A percentile compares a stretch with the other conserved stretches of the same genome.
phyloP scores from a whole-genome alignment of 2,797 vertebrate species.

The Gymnodraco acuticeps region DNA sequence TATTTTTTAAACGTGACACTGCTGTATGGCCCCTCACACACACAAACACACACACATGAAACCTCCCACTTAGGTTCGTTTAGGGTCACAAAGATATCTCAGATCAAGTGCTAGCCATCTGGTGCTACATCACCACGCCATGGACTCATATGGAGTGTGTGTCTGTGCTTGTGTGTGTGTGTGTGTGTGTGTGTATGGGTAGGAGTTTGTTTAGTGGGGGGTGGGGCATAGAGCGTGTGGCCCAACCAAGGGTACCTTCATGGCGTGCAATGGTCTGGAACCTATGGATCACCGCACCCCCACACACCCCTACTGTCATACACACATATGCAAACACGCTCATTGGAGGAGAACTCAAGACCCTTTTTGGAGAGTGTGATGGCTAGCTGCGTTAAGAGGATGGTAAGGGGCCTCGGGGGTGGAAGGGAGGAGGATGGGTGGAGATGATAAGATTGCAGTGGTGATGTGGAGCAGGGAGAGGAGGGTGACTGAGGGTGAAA shows the following conservation, averaged over 20 bases:
- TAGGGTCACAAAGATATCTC: conserved; percentile 31
- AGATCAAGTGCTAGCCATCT: conserved; percentile 37
- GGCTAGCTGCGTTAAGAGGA: conserved; percentile 55
- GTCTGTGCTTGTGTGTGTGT: conserved; percentile 2
- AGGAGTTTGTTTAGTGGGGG: conserved; percentile 13
- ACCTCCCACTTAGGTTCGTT: conserved; percentile 33
- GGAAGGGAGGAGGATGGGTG: conserved; percentile 7
- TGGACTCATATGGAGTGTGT: conserved; percentile 33
- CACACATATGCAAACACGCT: conserved; percentile 12
- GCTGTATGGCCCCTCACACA: conserved; percentile 9
- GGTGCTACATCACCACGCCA: conserved; percentile 22
- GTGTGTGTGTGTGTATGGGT: conserved; percentile 8
- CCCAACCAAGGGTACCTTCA: conserved; percentile 58
- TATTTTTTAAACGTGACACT: not conserved
- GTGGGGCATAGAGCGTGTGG: conserved; percentile 58
- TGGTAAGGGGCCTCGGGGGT: conserved; percentile 10
- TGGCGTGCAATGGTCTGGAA: conserved; percentile 67
- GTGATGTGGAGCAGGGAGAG: conserved; percentile 30
- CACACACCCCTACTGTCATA: conserved; percentile 12
- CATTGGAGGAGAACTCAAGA: conserved; percentile 31
- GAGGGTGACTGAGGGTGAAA: conserved; percentile 40
- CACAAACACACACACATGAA: conserved; percentile 17
- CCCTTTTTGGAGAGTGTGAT: conserved; percentile 36
- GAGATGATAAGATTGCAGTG: conserved; percentile 41
- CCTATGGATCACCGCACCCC: conserved; percentile 48